Base-by-base conservation (phyloP, 37 sponge, comb jelly and placozoan genomes). In the Dysidea cf. avara region DNA sequence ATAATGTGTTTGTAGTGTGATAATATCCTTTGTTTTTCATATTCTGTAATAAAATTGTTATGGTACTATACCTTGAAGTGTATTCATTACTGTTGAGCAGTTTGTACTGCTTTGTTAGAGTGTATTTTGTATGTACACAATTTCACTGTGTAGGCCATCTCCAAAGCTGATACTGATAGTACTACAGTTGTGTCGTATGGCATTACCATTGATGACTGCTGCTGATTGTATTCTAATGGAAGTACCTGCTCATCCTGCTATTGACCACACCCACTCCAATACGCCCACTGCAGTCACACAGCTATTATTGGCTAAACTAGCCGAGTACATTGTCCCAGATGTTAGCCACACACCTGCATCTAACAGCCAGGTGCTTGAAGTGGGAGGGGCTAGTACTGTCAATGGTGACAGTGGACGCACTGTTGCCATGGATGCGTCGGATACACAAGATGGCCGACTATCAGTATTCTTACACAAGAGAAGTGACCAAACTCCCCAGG, bases 161-260 rank as follows among this genome's bases (percentile, higher is more conserved):
- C 97, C 97, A 54, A 88, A 87, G 61, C 84, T 97, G 54, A 88
- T 97, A 49, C 80, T 89, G 68, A 83, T 90, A 50, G 90, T 84
- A 6, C 72, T 97, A 7, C 94, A 97, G 86, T 68, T 97, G 35
- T 92, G 95, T 60, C 91, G 97, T n/a, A 81, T 97, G 43, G 97
- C 94, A 20, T 91, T 97, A 14, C 97, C 97, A 0, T 82, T 97
- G 33, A 87, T 97, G 87, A 76, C 88, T 6, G 58, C 70, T 2
- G 79, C 56, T 7, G 94, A 97, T 33, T 87, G 94, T 48, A 61
- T 75, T 30, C 54, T 76, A 28, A 81, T 95, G 5, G 56, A 59
- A 0, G 80, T 95, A 20, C 96, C 96, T 32, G 59, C 79, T 48
- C 86, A 89, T 52, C 83, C 78, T 68, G 50, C 88, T 43, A 69